These are phyloP conservation scores for Zele albiditarsus DNA, from an alignment of 2,888 invertebrate species.

Conservation along the genomic window DNA sequence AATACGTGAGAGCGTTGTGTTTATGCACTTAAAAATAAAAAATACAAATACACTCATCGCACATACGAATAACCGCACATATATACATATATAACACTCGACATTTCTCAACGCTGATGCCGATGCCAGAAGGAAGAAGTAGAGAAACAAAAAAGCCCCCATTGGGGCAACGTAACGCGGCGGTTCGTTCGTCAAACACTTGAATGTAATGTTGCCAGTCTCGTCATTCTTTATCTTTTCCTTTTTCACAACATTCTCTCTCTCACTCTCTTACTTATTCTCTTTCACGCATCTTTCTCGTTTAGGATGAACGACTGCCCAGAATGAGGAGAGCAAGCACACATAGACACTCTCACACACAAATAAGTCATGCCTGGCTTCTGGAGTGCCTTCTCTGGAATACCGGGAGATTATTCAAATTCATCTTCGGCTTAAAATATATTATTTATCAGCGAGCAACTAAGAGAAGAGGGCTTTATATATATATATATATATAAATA, in stretches of 20 bases:
- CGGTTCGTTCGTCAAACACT: constrained; percentile 70
- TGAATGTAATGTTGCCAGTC: constrained; percentile 70
- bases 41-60: not conserved
- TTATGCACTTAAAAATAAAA: not conserved
- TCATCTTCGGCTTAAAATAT: constrained; percentile 68
- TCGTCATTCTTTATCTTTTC: constrained; percentile 25
- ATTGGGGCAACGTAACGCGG: constrained; percentile 60
- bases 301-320: constrained; percentile 1
- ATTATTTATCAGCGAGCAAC: constrained; percentile 61
- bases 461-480: constrained; percentile 11
- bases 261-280: constrained; percentile 23
- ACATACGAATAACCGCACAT: not conserved
- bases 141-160: constrained; percentile 59
- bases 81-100: constrained; percentile 57
- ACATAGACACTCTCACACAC: constrained; percentile 6
- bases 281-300: constrained; percentile 31
- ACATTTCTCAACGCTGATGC: constrained; percentile 68
- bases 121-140: constrained; percentile 67
- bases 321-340: constrained; percentile 25
- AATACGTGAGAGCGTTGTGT: not conserved
- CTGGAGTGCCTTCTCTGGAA: constrained; percentile 62
- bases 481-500: not conserved
- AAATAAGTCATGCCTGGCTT: constrained; percentile 60
- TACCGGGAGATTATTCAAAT: constrained; percentile 71
- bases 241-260: constrained; percentile 6